Base-by-base conservation (phyloP, 1,140 invertebrate species). In the Aphaenogaster floridana region DNA sequence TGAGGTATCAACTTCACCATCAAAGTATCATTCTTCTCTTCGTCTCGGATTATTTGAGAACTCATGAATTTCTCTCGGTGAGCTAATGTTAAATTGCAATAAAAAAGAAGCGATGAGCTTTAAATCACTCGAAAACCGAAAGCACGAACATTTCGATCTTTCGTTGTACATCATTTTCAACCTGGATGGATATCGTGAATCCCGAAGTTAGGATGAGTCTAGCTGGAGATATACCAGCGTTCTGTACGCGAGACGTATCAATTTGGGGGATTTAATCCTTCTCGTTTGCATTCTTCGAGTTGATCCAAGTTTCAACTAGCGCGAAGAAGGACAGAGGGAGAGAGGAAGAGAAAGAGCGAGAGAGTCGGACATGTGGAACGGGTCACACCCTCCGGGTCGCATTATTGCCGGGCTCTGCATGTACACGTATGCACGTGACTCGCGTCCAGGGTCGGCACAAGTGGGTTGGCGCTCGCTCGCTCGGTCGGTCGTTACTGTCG, bases 321-420 rank as follows among this genome's bases (percentile, higher is more conserved):
- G 3, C 28, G 17, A 48, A 68, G 50, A 69, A 9, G 17, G 21
- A 71, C 42, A 48, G 50, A 84, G n/a, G 48, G 52, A 59, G 15
- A 83, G 69, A 36, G 7, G 36, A 7, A 5, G 11, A 36, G 42
- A 57, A 11, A 50, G 39, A 15, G 17, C 28, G 52, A 59, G 72
- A 87, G 85, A 86, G 80, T 88, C 86, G 69, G 59, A 81, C 89
- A 90, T 90, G 88, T 88, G 90, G 89, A 90, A 90, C 89, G 84
- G 81, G 90, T 91, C 89, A 91, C 89, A 91, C 90, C 89, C 89
- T 91, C 89, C 90, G 89, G 89, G 78, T 87, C 86, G 69, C 78
- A 90, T 91, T 91, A 91, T 91, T 89, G 72, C 79, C 87, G 86
- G 68, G 61, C 83, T 77, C 80, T 86, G 86, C 85, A 90, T 78